phyloP scores from a whole-genome alignment of 2,113 vertebrate species.

The Clarias gariepinus region DNA sequence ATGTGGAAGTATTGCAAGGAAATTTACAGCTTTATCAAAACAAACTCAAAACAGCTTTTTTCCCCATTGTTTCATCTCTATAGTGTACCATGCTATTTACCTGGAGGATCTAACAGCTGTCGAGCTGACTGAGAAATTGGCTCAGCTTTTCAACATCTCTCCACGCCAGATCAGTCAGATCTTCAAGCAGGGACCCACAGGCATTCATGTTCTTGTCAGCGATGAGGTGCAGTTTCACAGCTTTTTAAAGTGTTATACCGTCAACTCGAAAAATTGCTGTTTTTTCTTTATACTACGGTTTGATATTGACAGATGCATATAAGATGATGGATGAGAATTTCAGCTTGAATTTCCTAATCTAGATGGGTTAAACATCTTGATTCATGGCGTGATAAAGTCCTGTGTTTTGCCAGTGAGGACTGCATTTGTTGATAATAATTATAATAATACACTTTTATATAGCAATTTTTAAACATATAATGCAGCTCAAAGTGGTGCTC shows the following conservation, averaged over 20 bases:
- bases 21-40: neutral
- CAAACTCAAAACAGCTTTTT: neutral
- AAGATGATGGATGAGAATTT: neutral
- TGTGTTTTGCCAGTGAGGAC: no score
- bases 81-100: slow-evolving; percentile 97
- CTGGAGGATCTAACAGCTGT: slow-evolving; percentile 87
- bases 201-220: slow-evolving; percentile 94
- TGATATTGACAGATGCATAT: neutral
- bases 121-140: slow-evolving; percentile 91
- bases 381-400: neutral
- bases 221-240: slow-evolving; percentile 79
- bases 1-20: neutral
- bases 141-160: slow-evolving; percentile 94
- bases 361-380: neutral
- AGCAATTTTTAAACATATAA: neutral
- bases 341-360: neutral
- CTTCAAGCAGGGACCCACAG: slow-evolving; percentile 93
- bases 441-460: no score
- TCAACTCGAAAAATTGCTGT: neutral
- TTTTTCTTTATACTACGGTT: neutral
- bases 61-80: neutral
- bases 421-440: neutral
- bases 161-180: slow-evolving; percentile 93
- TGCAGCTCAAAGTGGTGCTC: neutral
- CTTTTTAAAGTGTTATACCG: neutral